Evolutionary conservation across 2,113 vertebrate genomes (phyloP).

Genomic region (Rhinolophus sinicus): DNA sequence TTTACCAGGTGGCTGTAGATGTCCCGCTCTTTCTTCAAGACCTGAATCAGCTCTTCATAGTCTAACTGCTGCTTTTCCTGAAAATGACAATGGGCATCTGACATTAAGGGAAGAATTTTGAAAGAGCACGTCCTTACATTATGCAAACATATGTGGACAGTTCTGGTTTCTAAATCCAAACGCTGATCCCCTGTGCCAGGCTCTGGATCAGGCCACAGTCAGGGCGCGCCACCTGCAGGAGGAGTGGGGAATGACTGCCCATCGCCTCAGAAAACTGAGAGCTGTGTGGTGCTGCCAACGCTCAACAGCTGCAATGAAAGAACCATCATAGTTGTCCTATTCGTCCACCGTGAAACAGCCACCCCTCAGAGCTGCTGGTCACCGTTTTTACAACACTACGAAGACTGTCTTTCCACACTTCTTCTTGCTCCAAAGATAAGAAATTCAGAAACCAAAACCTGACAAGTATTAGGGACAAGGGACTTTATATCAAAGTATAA

Average conservation of each 20-base stretch:
- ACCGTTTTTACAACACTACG: background rate
- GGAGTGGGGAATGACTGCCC: background rate
- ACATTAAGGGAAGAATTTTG: background rate
- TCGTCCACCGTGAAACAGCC: background rate
- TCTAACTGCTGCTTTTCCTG: constrained; percentile 87
- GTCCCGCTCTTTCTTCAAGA: constrained; percentile 91
- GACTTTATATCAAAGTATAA: background rate
- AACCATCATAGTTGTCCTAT: background rate
- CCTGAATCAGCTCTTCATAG: constrained; percentile 88
- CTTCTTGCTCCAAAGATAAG: background rate
- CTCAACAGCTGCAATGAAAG: background rate
- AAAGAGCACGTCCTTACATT: background rate
- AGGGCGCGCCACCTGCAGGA: constrained; percentile 64
- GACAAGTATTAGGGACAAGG: background rate
- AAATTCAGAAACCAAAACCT: background rate
- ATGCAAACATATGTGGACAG: constrained; percentile 3
- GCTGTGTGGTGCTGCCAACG: background rate
- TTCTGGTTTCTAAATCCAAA: constrained; percentile 28
- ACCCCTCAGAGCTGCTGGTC: background rate
- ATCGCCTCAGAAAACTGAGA: background rate
- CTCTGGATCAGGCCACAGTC: background rate
- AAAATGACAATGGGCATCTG: constrained; percentile 68
- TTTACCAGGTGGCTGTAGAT: constrained; percentile 91
- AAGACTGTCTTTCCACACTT: background rate
- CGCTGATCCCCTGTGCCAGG: background rate